Base-by-base conservation (phyloP, 1,140 invertebrate species). In the Drosophila obscura region DNA sequence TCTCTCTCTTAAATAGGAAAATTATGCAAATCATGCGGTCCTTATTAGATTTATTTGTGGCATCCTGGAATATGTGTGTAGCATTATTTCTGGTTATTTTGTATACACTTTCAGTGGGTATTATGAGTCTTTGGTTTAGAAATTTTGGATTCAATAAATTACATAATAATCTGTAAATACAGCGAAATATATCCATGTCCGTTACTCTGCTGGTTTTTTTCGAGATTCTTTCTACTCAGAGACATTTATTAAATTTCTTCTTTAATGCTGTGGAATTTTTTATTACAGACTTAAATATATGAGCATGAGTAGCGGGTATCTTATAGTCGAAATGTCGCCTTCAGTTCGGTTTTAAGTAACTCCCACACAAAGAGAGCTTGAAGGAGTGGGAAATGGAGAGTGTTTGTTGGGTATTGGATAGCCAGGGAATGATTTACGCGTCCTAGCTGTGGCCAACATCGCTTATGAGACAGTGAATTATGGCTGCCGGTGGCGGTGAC, bases 31-130 rank as follows among this genome's bases (percentile, higher is more conserved):
- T 88, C 83, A 88, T 88, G 84, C 84, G 67, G 83, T 13, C 53
- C 73, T 88, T 88, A 88, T 88, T 88, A 88, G 84, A 88, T 88
- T 88, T 88, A 88, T 88, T 88, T 89, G 72, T 59, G 77, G 72
- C 84, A 73, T 71, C 83, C 81, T 61, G 59, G 51, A 45, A 43
- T 61, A 43, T 72, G 48, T 74, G 60, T 28, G 41, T 48, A 13
- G 35, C 35, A 39, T 39, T 39, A 13, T 39, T 39, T 39, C 35
- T 13, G 35, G 11, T 39, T 39, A 11, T 39, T 39, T 11, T 39
- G 35, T 4, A 1, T 39, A 39, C 9, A 4, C 35, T 11, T 5
- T 39, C 9, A 13, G 35, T 2, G 35, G 11, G 35, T 39, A 13
- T 13, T 13, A 13, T 5, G 35, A 13, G 5, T 13, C 19, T 19